Percentiles rank a stretch among this genome's conserved stretches.
Conservation (phyloP, 2,888 invertebrate species). For the Tetheella fluctuosa region DNA sequence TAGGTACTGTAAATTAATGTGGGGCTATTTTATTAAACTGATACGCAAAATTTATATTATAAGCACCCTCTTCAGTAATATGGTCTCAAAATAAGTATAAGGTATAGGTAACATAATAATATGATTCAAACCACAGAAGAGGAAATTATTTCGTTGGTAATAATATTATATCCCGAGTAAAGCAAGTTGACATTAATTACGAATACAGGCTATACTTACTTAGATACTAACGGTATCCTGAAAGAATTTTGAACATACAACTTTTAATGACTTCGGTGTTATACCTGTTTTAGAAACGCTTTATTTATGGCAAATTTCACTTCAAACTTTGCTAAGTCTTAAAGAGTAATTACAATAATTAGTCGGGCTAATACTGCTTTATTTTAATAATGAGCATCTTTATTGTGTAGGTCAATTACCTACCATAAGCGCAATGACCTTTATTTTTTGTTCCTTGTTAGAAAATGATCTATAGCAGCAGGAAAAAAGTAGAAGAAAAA, state of each 20-base stretch:
- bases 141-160: neutral
- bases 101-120: neutral
- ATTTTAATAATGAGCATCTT: conserved; percentile 9
- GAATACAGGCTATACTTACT: conserved; percentile 16
- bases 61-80: no score
- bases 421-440: no score
- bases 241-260: conserved; percentile 42
- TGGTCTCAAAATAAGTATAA: no score
- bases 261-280: conserved; percentile 53
- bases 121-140: neutral
- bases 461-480: neutral
- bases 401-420: neutral
- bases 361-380: conserved; percentile 17
- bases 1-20: no score
- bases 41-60: no score
- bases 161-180: no score
- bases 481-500: neutral
- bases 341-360: conserved; percentile 42
- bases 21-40: no score
- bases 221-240: conserved; percentile 37
- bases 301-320: conserved; percentile 44
- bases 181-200: conserved; percentile 13
- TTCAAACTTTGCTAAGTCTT: conserved; percentile 37
- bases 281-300: conserved; percentile 47
- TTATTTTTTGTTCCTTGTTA: neutral